phyloP scores from a whole-genome alignment of 2,113 vertebrate genomes.

The Cricetomys ansorgei region DNA sequence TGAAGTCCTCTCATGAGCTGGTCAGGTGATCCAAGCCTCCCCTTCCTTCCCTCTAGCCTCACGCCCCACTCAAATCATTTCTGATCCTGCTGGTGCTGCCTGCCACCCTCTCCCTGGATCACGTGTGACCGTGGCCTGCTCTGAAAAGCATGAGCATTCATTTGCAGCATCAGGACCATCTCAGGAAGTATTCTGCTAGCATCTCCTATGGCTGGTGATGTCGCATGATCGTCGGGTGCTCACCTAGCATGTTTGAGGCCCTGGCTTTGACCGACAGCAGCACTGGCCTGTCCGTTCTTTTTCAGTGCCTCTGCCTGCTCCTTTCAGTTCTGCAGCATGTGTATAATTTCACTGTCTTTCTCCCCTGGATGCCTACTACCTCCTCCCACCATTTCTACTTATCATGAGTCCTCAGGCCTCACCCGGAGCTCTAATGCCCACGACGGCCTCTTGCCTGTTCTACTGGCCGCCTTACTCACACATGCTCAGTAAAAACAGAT shows the following conservation, averaged over 20 bases:
- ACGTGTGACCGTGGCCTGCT: accelerated
- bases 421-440: not conserved
- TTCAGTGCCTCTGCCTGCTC: not conserved
- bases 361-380: not conserved
- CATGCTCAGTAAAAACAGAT: constrained; percentile 21
- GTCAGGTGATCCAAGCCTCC: no score
- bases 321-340: not conserved
- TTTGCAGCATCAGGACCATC: not conserved
- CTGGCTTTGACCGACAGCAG: not conserved
- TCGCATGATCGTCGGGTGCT: not conserved
- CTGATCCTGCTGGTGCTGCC: no score
- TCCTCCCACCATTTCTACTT: not conserved
- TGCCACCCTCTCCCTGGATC: not conserved
- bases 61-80: not conserved
- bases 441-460: accelerated
- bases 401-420: not conserved
- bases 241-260: not conserved
- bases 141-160: not conserved
- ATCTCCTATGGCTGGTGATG: not conserved
- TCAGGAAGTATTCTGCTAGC: not conserved
- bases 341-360: not conserved
- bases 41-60: not conserved
- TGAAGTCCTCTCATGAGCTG: not conserved
- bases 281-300: not conserved
- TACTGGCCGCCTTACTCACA: not conserved